Evolutionary conservation across 2,797 vertebrate species (phyloP).

Genomic region (Pipistrellus kuhlii): DNA sequence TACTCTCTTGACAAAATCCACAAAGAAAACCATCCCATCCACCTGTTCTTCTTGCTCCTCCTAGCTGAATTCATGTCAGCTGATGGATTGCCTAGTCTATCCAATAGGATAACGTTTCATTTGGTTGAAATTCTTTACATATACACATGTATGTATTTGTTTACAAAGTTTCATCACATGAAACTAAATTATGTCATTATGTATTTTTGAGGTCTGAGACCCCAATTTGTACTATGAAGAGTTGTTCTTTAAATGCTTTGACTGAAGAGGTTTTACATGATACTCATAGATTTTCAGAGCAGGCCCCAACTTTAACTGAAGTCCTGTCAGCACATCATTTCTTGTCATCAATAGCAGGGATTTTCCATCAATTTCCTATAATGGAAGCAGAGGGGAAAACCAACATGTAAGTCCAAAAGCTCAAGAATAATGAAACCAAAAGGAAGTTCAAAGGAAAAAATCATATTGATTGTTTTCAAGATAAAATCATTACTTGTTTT

Average conservation of each 20-base stretch:
- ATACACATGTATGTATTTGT: conserved; percentile 85
- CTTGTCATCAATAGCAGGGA: conserved; percentile 99
- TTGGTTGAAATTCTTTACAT: conserved; percentile 86
- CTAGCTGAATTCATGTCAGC: conserved; percentile 65
- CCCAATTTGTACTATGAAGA: conserved; percentile 90
- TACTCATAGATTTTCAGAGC: conserved; percentile 99
- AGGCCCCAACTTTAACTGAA: conserved; percentile 98
- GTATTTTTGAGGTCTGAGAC: conserved; percentile 83
- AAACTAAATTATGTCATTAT: conserved; percentile 87
- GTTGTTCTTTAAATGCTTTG: conserved; percentile 96
- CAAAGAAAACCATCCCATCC: conserved; percentile 77
- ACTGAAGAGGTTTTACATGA: conserved; percentile 98
- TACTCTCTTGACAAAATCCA: conserved; percentile 76
- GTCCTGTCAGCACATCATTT: conserved; percentile 98
- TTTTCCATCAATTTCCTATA: conserved; percentile 99
- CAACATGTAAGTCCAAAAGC: conserved; percentile 74
- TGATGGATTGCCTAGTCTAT: conserved; percentile 87
- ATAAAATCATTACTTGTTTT: conserved; percentile 6
- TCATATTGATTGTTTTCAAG: not conserved
- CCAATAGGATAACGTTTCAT: conserved; percentile 88
- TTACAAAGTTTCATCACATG: conserved; percentile 88
- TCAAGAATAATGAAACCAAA: conserved; percentile 49
- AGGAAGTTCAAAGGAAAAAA: conserved; percentile 17
- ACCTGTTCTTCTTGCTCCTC: conserved; percentile 32
- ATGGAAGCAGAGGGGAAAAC: conserved; percentile 81